Conservation (phyloP, 2,113 vertebrate genomes). For the Hippolais icterina region DNA sequence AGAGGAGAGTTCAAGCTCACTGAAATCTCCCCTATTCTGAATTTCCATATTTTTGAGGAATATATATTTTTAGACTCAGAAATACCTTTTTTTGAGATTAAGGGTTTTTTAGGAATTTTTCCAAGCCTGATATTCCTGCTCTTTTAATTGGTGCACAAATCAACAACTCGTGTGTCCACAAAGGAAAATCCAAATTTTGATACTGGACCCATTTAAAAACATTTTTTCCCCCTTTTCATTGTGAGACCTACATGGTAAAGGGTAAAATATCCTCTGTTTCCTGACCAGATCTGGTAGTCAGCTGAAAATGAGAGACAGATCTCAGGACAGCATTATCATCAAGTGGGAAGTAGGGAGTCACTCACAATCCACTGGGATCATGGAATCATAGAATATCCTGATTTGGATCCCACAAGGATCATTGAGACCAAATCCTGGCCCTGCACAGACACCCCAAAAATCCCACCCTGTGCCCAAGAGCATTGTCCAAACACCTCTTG, state of each 20-base stretch:
- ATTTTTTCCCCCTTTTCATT: background rate
- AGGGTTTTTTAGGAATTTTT: background rate
- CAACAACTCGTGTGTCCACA: accelerated
- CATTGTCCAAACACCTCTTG: background rate
- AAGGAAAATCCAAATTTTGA: background rate
- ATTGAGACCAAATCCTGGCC: background rate
- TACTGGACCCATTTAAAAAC: background rate
- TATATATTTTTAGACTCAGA: background rate
- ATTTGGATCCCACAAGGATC: background rate
- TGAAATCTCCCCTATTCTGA: background rate
- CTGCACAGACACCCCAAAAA: background rate
- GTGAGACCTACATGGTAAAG: background rate
- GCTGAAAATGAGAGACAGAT: background rate
- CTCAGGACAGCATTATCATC: background rate
- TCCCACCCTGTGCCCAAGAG: background rate
- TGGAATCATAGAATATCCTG: background rate
- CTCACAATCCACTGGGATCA: background rate
- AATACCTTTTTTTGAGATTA: background rate
- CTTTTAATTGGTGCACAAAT: background rate
- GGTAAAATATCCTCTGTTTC: background rate
- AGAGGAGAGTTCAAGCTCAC: background rate
- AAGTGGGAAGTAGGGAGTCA: background rate
- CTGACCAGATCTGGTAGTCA: background rate
- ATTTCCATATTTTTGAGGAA: background rate
- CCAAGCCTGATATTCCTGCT: background rate